A percentile compares a stretch with the other conserved stretches of the same genome.
Conservation (phyloP, 2,797 vertebrate species). For the Bradypus variegatus region DNA sequence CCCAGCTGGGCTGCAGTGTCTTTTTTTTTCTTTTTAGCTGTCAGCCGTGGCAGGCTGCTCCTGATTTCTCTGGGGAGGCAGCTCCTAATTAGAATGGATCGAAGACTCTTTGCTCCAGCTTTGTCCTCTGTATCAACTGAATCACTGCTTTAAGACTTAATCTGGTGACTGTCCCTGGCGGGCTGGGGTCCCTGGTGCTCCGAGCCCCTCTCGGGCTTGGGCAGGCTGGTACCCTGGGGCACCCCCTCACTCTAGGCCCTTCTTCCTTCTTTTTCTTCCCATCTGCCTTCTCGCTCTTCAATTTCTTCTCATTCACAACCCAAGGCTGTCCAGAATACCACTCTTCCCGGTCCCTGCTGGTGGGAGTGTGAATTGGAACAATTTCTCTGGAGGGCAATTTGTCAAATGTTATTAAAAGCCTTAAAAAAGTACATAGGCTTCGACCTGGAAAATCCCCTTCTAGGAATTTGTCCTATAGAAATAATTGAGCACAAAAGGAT, state of each 20-base stretch:
- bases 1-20: constrained; percentile 50
- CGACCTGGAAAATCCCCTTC: constrained; percentile 50
- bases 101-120: constrained; percentile 61
- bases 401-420: constrained; percentile 54
- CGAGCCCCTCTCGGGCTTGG: accelerated
- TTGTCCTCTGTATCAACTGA: constrained; percentile 56
- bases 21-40: constrained; percentile 53
- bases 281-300: neutral
- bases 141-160: constrained; percentile 65
- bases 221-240: neutral
- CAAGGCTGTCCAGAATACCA: constrained; percentile 1
- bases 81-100: constrained; percentile 71
- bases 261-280: neutral
- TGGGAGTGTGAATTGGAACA: constrained; percentile 40
- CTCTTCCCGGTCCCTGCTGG: neutral
- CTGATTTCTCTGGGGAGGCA: constrained; percentile 65
- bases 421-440: constrained; percentile 14
- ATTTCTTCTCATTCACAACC: constrained; percentile 30
- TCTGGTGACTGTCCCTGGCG: constrained; percentile 26
- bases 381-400: constrained; percentile 51
- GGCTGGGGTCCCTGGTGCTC: constrained; percentile 25
- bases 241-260: neutral
- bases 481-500: neutral
- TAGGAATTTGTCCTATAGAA: constrained; percentile 24
- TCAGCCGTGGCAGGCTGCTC: constrained; percentile 49